Percentiles rank a stretch among this genome's conserved stretches.
phyloP scores from a whole-genome alignment of 2,113 vertebrate genomes.

The Porphyrio hochstetteri region DNA sequence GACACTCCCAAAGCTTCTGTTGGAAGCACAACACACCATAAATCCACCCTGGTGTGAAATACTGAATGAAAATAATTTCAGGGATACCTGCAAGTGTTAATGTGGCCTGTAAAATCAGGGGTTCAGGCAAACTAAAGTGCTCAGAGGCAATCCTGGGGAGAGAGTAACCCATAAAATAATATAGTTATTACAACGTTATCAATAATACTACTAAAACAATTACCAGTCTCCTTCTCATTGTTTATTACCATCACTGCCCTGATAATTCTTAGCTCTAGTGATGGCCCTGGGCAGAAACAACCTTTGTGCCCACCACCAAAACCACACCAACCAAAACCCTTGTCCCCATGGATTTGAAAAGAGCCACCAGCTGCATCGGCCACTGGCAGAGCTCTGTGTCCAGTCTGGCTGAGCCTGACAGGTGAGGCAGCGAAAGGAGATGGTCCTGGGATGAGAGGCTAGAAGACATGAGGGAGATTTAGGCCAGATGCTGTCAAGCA shows the following conservation, averaged over 20 bases:
- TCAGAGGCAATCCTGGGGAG: not conserved
- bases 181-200: not conserved
- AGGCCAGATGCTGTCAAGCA: not conserved
- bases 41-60: not conserved
- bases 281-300: not conserved
- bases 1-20: slow-evolving; percentile 17
- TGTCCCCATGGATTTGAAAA: not conserved
- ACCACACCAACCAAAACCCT: not conserved
- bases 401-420: not conserved
- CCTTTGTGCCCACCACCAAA: not conserved
- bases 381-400: not conserved
- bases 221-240: not conserved
- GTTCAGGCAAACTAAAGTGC: not conserved
- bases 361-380: not conserved
- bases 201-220: not conserved
- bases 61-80: not conserved
- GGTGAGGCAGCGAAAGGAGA: not conserved
- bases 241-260: not conserved
- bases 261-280: not conserved
- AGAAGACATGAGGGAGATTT: not conserved
- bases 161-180: not conserved
- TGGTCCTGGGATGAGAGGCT: not conserved
- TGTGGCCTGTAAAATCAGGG: not conserved
- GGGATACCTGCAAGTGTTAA: not conserved
- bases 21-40: not conserved